Evolutionary conservation across 2,888 invertebrate species (phyloP), one percentile per base, ranked within the genome.

Genomic region (Listrodromus nycthemerus): DNA sequence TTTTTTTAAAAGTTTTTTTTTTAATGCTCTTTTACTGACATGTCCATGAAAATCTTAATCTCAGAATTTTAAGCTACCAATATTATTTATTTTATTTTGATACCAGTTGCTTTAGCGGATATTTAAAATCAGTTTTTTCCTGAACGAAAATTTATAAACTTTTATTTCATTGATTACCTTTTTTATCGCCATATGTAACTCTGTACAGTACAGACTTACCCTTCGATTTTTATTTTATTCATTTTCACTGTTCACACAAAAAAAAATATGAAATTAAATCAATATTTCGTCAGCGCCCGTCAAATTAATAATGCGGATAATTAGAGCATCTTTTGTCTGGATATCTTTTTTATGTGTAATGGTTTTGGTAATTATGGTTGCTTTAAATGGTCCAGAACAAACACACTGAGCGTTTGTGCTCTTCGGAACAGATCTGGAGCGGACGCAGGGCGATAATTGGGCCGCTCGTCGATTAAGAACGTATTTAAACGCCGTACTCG

Each of bases 371-470:
- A 24, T 48, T 67, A 30, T 30, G 7, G 30, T 19, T 37, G 1
- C 63, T n/a, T 33, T 4, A 6, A 63, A 24, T 27, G 16, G 13
- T 27, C 27, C 2, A 55, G 16, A 69, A 58, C 30, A 30, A 45
- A 27, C 1, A 16, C n/a, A n/a, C 10, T 19, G 19, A 52, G 41
- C 37, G 61, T 27, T 27, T 50, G 16, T 30, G 37, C 37, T 52
- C n/a, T 48, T 7, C 2, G 19, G 4, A 52, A 41, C 24, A 52
- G 19, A 8, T n/a, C 10, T 50, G 19, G 55, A 52, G 8, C 41
- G 71, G 71, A 21, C n/a, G 52, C 63, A 24, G 63, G 21, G 13
- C 48, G 33, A 27, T 24, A 63, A 75, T 75, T 63, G 63, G 48
- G 52, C 63, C 37, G 24, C 65, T 52, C 65, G 52, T 37, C 65